A percentile compares a stretch with the other conserved stretches of the same genome.
Evolutionary conservation across 2,888 invertebrate genomes (phyloP).

Genomic region (Enchytraeus crypticus): DNA sequence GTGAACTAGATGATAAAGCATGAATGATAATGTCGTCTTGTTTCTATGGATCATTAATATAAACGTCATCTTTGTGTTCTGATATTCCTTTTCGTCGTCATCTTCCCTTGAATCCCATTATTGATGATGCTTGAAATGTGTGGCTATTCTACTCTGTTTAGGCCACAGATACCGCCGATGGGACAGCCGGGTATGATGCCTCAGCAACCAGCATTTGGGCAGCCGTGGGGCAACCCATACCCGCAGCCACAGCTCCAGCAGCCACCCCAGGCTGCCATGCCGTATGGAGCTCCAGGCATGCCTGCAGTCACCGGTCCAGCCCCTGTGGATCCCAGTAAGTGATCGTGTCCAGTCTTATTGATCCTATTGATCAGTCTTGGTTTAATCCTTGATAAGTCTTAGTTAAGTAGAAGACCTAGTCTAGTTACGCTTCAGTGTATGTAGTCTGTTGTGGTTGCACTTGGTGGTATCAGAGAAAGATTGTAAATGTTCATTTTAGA

Average conservation of each 20-base stretch:
- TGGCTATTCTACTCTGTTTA: no score
- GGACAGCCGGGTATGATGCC: conserved; percentile 12
- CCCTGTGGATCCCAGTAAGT: conserved; percentile 11
- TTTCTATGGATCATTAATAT: no score
- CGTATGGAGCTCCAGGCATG: neutral
- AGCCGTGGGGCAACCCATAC: conserved; percentile 8
- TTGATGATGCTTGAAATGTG: no score
- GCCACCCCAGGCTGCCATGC: neutral
- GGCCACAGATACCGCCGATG: conserved; percentile 5
- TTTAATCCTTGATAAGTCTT: neutral
- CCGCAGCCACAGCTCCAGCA: conserved; percentile 5
- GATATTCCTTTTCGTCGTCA: no score
- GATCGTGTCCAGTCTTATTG: neutral
- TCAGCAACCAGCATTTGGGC: conserved; percentile 1
- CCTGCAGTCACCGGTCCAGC: no score
- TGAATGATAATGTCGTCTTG: no score
- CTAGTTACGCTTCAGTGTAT: neutral
- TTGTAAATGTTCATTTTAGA: no score
- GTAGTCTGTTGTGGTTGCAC: neutral
- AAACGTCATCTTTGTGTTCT: no score
- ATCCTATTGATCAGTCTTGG: neutral
- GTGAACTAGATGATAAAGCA: no score
- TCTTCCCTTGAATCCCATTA: no score
- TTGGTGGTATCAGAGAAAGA: no score
- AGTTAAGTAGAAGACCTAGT: neutral